phyloP scores from a whole-genome alignment of 2,113 vertebrate genomes.

The Mohoua ochrocephala region DNA sequence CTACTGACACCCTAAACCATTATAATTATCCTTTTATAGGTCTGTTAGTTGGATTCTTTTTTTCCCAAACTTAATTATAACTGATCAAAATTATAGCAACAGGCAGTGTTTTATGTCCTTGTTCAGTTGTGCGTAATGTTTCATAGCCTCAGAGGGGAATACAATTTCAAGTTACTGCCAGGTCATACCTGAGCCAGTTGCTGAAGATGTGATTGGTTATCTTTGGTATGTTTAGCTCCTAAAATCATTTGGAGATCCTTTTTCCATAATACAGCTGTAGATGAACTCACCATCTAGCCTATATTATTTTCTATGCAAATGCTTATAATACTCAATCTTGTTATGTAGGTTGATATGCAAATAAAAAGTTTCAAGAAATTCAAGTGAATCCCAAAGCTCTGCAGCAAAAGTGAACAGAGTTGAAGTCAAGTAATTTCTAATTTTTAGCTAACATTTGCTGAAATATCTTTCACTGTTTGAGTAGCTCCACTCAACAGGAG shows the following conservation, averaged over 20 bases:
- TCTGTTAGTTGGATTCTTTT: neutral
- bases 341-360: neutral
- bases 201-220: neutral
- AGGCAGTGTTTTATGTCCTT: neutral
- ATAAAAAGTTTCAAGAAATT: neutral
- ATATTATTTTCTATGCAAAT: neutral
- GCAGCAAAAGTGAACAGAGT: neutral
- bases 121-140: neutral
- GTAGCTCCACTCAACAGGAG: neutral
- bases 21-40: neutral
- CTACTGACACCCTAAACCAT: neutral
- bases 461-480: neutral
- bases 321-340: neutral
- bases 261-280: neutral
- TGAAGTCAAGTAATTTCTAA: neutral
- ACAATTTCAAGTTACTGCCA: neutral
- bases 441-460: neutral
- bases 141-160: neutral
- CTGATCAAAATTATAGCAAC: neutral
- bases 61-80: neutral
- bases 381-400: neutral
- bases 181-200: neutral
- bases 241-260: neutral
- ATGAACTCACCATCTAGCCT: neutral
- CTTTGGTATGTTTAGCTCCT: neutral